phyloP scores from a whole-genome alignment of 2,888 invertebrate genomes.

The Metellina segmentata region DNA sequence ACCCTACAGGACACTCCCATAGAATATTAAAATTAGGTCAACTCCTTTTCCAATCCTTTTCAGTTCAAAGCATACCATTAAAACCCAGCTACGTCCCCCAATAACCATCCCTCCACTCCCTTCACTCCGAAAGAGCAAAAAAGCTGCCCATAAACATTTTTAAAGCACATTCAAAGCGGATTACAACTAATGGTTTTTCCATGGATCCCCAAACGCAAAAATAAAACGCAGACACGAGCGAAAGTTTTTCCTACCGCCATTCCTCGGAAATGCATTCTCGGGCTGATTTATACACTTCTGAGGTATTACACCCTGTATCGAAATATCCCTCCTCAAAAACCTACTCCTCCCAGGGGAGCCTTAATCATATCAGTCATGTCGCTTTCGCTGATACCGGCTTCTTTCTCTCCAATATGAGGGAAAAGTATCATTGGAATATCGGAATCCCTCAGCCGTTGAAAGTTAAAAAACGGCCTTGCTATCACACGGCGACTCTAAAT shows the following conservation, averaged over 20 bases:
- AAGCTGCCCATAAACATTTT: constrained; percentile 21
- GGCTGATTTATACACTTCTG: constrained; percentile 32
- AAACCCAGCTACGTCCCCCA: neutral
- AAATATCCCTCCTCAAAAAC: constrained; percentile 43
- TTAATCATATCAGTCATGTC: constrained; percentile 69
- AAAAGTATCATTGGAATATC: constrained; percentile 68
- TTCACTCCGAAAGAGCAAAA: neutral
- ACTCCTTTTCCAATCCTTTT: neutral
- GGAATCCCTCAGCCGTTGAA: constrained; percentile 34
- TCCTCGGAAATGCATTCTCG: constrained; percentile 10
- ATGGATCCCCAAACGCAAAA: constrained; percentile 35
- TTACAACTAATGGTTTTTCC: constrained; percentile 64
- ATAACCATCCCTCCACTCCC: neutral
- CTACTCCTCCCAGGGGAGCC: constrained; percentile 29
- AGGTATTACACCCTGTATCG: constrained; percentile 31
- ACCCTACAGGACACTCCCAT: neutral
- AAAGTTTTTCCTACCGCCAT: neutral
- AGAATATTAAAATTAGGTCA: neutral
- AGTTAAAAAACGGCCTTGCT: constrained; percentile 29
- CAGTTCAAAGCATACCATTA: neutral
- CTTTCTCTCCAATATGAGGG: constrained; percentile 40
- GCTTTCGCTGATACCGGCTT: constrained; percentile 24
- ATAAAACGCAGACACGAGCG: constrained; percentile 5
- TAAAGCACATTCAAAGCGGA: constrained; percentile 46
- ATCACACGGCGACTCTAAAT: constrained; percentile 14